Percentiles rank a stretch among this genome's conserved stretches.
Evolutionary conservation across 2,888 invertebrate genomes (phyloP).

Genomic region (Heliconius hortense): DNA sequence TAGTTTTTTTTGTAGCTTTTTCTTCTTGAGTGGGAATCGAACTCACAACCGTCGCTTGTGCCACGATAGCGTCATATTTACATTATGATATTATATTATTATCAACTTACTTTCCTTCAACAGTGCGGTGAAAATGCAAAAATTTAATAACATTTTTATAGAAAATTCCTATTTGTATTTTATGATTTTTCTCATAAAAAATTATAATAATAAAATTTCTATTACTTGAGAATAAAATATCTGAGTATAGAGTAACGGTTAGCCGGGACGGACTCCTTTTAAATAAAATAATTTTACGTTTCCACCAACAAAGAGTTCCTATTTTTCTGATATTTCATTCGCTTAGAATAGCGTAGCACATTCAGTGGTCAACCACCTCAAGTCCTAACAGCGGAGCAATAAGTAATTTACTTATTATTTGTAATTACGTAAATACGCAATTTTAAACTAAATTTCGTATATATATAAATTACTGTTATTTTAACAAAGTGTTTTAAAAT

Average conservation of each 20-base stretch:
- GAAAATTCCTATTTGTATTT: conserved; percentile 8
- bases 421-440: conserved; percentile 5
- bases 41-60: not conserved
- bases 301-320: too few species aligned
- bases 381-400: not conserved
- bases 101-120: conserved; percentile 7
- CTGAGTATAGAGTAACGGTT: not conserved
- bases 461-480: not conserved
- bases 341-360: not conserved
- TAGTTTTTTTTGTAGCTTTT: too few species aligned
- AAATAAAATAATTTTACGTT: too few species aligned
- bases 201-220: not conserved
- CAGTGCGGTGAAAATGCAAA: not conserved
- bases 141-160: conserved; percentile 4
- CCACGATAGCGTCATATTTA: not conserved
- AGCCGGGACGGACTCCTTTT: too few species aligned
- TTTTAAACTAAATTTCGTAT: not conserved
- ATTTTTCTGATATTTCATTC: too few species aligned
- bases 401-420: not conserved
- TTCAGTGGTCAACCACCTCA: not conserved
- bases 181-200: not conserved
- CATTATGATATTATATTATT: not conserved
- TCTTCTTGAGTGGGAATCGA: not conserved
- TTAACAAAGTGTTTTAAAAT: not conserved
- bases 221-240: not conserved